Percentiles rank a stretch among this genome's conserved stretches.
Conservation (phyloP, 2,113 vertebrate genomes). For the Sorex araneus region DNA sequence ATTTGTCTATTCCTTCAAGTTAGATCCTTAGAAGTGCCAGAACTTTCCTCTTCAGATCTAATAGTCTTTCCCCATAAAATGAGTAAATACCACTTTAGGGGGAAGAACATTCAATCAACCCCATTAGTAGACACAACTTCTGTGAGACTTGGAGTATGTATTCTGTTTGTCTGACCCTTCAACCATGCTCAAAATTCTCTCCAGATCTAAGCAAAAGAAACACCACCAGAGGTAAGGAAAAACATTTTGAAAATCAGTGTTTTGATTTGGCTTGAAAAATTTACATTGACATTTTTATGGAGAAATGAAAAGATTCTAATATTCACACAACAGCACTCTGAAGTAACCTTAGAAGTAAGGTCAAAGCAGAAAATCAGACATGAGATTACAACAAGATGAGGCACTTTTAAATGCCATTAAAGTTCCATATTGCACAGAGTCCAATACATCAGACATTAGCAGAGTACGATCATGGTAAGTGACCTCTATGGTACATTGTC, state of each 20-base stretch:
- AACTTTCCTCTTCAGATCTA: background rate
- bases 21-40: background rate
- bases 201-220: background rate
- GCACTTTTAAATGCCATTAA: slow-evolving; percentile 15
- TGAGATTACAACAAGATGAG: slow-evolving; percentile 40
- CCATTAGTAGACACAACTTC: background rate
- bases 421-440: slow-evolving; percentile 34
- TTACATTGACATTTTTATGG: slow-evolving; percentile 15
- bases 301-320: slow-evolving; percentile 60
- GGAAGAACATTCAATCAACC: background rate
- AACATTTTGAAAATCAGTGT: slow-evolving; percentile 16
- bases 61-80: background rate
- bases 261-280: slow-evolving; percentile 62
- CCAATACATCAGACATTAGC: slow-evolving; percentile 41
- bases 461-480: slow-evolving; percentile 18
- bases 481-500: slow-evolving; percentile 54
- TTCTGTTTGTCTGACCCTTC: slow-evolving; percentile 41
- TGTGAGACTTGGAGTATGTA: background rate
- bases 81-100: background rate
- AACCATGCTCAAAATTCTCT: slow-evolving; percentile 56
- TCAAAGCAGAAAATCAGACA: slow-evolving; percentile 39
- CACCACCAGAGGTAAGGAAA: background rate
- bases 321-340: slow-evolving; percentile 26
- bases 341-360: slow-evolving; percentile 35
- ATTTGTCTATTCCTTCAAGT: slow-evolving; percentile 11